Evolutionary conservation across 2,888 invertebrate genomes (phyloP).

Genomic region (Patella caerulea): DNA sequence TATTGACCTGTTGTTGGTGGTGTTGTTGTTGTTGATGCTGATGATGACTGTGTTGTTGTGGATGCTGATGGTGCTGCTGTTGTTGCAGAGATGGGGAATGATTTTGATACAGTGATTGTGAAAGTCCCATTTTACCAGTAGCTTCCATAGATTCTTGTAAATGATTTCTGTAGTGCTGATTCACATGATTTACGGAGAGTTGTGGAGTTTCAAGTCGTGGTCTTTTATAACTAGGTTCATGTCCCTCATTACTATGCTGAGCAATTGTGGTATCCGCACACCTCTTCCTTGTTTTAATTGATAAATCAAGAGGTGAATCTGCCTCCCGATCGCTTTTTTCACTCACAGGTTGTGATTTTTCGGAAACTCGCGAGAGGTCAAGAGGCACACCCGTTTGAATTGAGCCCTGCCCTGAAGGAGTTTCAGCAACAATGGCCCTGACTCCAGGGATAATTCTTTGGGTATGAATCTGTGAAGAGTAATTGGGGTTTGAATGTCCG

Average conservation of each 20-base stretch:
- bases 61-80: constrained; percentile 17
- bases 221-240: not conserved
- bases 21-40: constrained; percentile 22
- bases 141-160: not conserved
- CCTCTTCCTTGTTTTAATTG: constrained; percentile 28
- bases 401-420: not conserved
- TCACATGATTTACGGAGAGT: not conserved
- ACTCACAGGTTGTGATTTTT: not conserved
- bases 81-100: constrained; percentile 14
- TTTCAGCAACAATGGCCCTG: not conserved
- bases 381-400: constrained; percentile 24
- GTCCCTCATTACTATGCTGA: constrained; percentile 6
- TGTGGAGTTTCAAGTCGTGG: not conserved
- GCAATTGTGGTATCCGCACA: constrained; percentile 30
- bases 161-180: not conserved
- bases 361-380: constrained; percentile 22
- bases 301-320: constrained; percentile 31
- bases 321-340: not conserved
- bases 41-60: constrained; percentile 22
- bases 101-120: constrained; percentile 15
- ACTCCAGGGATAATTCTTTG: not conserved
- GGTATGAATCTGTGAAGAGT: not conserved
- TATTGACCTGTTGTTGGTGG: constrained; percentile 13
- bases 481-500: not conserved
- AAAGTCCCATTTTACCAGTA: too few species aligned